phyloP scores from a whole-genome alignment of 2,888 invertebrate species.

The Spialia ferax region DNA sequence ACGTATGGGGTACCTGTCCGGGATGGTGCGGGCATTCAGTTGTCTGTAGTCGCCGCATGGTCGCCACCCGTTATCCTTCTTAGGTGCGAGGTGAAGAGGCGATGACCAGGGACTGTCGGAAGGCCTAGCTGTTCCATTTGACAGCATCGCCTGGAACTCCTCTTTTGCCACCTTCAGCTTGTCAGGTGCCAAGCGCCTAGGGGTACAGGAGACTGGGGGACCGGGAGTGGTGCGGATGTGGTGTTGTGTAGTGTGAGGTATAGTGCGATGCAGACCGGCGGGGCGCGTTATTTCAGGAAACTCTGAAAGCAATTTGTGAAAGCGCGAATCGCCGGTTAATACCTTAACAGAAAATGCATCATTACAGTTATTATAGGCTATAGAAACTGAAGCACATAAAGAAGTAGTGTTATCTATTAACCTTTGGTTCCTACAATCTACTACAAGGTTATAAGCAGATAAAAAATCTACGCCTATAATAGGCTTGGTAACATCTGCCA shows the following conservation, averaged over 20 bases:
- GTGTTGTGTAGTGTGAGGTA: not conserved
- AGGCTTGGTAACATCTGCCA: conserved; percentile 15
- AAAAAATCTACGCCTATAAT: conserved; percentile 13
- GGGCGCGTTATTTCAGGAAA: not conserved
- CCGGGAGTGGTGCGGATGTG: conserved; percentile 9
- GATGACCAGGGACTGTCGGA: conserved; percentile 5
- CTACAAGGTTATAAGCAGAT: not conserved
- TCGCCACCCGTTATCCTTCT: conserved; percentile 20
- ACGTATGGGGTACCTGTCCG: not conserved
- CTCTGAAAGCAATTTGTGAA: not conserved
- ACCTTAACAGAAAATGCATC: not conserved
- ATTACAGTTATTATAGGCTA: not conserved
- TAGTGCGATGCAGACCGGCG: not conserved
- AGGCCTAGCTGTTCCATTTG: conserved; percentile 1
- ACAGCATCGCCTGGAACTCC: not conserved
- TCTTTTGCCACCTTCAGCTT: conserved; percentile 1
- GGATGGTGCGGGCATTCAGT: not conserved
- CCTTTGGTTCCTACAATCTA: conserved; percentile 1
- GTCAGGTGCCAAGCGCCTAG: conserved; percentile 3
- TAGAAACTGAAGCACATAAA: not conserved
- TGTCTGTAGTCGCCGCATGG: conserved; percentile 11
- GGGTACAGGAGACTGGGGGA: conserved; percentile 10
- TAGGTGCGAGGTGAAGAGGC: not conserved
- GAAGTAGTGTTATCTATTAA: conserved; percentile 4
- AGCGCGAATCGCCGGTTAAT: conserved; percentile 1